Base-by-base conservation (phyloP, 1,140 invertebrate species). In the Bemisia tabaci region DNA sequence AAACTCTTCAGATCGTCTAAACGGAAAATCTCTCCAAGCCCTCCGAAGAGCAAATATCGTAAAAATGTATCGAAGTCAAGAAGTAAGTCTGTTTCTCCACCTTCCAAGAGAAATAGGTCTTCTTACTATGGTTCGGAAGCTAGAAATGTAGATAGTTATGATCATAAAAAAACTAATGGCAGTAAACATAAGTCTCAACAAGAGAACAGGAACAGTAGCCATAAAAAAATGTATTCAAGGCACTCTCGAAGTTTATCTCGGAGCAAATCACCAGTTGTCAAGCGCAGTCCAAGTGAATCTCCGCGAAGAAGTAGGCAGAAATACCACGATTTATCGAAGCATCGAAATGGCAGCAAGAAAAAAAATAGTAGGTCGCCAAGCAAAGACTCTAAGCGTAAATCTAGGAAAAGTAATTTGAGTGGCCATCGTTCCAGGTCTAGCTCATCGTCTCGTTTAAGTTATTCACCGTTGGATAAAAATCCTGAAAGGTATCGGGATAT, bases 401-500 rank as follows among this genome's bases (percentile, higher is more conserved):
- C 17, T 5, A 48, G 17, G 33, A 48, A 48, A 17, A n/a, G n/a
- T n/a, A n/a, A n/a, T n/a, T n/a, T n/a, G n/a, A 48, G 33, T 48
- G 17, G 33, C 17, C 17, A 48, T 48, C 33, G 33, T 9, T 48
- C 33, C 33, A 48, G 33, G 17, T 48, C 33, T 25, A 59, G 39
- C 17, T 59, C 64, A 1, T 65, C 60, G 11, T 72, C 71, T 2
- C 70, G 68, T 62, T 33, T 73, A 22, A 73, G 71, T 62, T 73
- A 73, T 62, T 73, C 72, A 17, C 72, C 72, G 12, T 68, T 71
- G 23, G 68, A 71, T 60, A 71, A 68, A 27, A 66, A 72, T 65
- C 72, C 72, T 0, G 69, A 71, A 65, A 61, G 72, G 12, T 73
- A 73, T 59, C 68, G 63, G 61, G 71, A 73, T 65, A 67, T 73